Evolutionary conservation across 2,888 invertebrate genomes (phyloP).

Genomic region (Sarcophaga rosellei): DNA sequence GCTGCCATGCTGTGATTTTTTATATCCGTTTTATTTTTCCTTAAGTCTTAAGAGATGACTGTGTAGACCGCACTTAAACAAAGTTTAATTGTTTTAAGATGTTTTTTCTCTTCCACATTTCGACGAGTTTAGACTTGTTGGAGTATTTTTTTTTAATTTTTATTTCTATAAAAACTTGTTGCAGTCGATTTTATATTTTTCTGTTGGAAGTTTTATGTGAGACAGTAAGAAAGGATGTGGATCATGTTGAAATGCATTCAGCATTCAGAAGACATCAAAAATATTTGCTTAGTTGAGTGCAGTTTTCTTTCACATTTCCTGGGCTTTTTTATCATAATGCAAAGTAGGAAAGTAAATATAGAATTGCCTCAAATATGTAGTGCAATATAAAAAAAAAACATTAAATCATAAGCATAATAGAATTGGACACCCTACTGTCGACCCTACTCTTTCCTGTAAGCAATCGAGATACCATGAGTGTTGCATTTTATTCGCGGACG

Average conservation of each 20-base stretch:
- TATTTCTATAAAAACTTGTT: slow-evolving; percentile 57
- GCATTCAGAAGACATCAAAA: slow-evolving; percentile 44
- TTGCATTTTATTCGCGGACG: too few species aligned
- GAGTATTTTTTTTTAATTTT: background rate
- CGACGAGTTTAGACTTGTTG: slow-evolving; percentile 44
- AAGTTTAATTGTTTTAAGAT: slow-evolving; percentile 66
- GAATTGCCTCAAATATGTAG: background rate
- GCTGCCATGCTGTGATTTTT: slow-evolving; percentile 7
- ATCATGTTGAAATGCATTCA: slow-evolving; percentile 43
- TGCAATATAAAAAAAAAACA: background rate
- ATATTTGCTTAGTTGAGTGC: slow-evolving; percentile 58
- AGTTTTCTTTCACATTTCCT: slow-evolving; percentile 22
- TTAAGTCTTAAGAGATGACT: slow-evolving; percentile 55
- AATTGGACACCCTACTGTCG: too few species aligned
- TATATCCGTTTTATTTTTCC: slow-evolving; percentile 2
- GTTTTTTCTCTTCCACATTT: slow-evolving; percentile 35
- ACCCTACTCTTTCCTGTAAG: too few species aligned
- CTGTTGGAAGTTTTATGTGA: background rate
- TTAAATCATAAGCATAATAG: too few species aligned
- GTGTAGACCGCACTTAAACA: slow-evolving; percentile 61
- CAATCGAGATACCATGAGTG: too few species aligned
- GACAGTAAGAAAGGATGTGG: background rate
- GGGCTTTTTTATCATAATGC: background rate
- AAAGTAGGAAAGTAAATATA: background rate
- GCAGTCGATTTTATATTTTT: slow-evolving; percentile 55